These are phyloP conservation scores for Streptopelia turtur DNA, from an alignment of 2,797 vertebrate genomes.

Conservation along the genomic window DNA sequence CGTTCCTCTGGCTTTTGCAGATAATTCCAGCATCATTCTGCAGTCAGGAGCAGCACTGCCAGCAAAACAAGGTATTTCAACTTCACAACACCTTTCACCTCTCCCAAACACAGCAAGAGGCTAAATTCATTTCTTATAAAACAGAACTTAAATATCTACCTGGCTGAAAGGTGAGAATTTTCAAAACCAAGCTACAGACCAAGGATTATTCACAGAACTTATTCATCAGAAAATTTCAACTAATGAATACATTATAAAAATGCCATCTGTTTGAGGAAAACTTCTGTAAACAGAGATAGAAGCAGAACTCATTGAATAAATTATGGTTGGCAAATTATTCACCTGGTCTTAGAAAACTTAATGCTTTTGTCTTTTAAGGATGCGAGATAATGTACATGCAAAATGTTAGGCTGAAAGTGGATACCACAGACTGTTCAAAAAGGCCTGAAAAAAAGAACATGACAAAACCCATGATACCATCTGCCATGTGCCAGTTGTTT, in stretches of 20 bases:
- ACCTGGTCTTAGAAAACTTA: background rate
- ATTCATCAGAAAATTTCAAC: background rate
- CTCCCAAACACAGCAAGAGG: background rate
- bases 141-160: background rate
- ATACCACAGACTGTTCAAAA: background rate
- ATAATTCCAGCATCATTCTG: constrained; percentile 64
- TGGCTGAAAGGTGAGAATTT: background rate
- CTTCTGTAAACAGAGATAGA: background rate
- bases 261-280: background rate
- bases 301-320: background rate
- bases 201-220: background rate
- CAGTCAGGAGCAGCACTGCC: constrained; percentile 39
- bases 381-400: background rate
- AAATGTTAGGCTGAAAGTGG: background rate
- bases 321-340: background rate
- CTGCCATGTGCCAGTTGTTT: background rate
- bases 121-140: background rate
- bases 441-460: background rate
- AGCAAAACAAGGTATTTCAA: constrained; percentile 9
- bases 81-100: constrained; percentile 25
- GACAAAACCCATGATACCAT: background rate
- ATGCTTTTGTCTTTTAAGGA: background rate
- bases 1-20: constrained; percentile 53
- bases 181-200: background rate
- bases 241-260: background rate